Base-by-base conservation (phyloP, 2,113 vertebrate genomes). In the Cyphomyrus plagiostoma region DNA sequence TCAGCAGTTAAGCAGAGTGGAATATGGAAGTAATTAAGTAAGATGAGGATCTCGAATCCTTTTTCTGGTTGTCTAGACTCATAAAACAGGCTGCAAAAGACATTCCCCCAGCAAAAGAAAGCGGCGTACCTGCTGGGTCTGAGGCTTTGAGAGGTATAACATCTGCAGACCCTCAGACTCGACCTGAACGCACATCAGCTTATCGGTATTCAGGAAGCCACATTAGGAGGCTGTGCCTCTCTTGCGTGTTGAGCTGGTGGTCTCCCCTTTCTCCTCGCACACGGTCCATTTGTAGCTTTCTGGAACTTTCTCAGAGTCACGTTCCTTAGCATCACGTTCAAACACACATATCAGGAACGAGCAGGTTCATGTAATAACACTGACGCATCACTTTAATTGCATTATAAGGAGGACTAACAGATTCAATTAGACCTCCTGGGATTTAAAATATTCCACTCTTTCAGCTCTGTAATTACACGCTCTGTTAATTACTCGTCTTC, bases 381-480 rank as follows among this genome's bases (percentile, higher is more conserved):
- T 45, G 42, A 23, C 23, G 19, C 62, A 21, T 45, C 66, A 9
- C n/a, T 89, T 62, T 89, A 80, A 77, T 77, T 77, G 46, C 70
- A 77, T 50, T 74, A 58, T 74, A 30, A 70, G 45, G 39, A 42
- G 30, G 53, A 45, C 23, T 26, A 46, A 30, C 88, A 35, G 88
- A 49, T 74, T 89, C 46, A 53, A 53, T 87, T 87, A 53, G 49
- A 56, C 85, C 26, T 39, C 88, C 88, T 52, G 46, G 45, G 88
- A 87, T 53, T 87, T 53, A 17, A 45, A 50, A 50, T 49, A 53
- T 30, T 89, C 46, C 45, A 11, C 88, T 77, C 66, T 50, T 30
- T 86, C 48, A 86, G 45, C 87, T 88, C 88, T 88, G 45, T 17
- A 74, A 88, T 88, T 77, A 70, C 45, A 46, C 17, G n/a, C 42